Evolutionary conservation across 2,797 vertebrate species (phyloP).

Genomic region (Gymnocypris eckloni): DNA sequence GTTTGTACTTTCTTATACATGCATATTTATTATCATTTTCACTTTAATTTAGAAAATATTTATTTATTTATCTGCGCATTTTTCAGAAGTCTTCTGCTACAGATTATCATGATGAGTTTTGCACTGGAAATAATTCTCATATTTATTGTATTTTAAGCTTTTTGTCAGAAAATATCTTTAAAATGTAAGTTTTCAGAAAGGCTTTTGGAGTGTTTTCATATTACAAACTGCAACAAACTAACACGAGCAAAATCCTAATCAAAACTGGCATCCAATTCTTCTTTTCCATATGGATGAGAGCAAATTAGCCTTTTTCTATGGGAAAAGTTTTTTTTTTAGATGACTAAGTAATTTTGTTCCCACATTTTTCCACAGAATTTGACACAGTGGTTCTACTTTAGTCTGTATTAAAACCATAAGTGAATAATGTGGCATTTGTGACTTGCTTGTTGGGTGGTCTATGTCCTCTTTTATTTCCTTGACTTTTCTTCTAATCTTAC

Average conservation of each 20-base stretch:
- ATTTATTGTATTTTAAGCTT: background rate
- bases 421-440: constrained; percentile 52
- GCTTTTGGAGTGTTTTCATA: background rate
- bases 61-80: background rate
- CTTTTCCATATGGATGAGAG: constrained; percentile 4
- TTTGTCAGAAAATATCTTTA: background rate
- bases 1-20: no score
- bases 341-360: constrained; percentile 19
- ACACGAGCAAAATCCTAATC: background rate
- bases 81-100: no score
- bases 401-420: background rate
- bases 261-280: background rate
- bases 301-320: constrained; percentile 23
- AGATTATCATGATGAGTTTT: no score
- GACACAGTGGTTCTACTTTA: constrained; percentile 18
- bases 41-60: background rate
- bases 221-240: background rate
- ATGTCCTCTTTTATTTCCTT: constrained; percentile 29
- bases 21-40: background rate
- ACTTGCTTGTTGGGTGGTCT: constrained; percentile 71
- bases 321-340: constrained; percentile 29
- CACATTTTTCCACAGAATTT: background rate
- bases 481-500: constrained; percentile 28
- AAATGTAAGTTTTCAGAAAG: background rate
- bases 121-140: background rate